Evolutionary conservation across 2,888 invertebrate genomes (phyloP).

Genomic region (Lepidochitona cinerea): DNA sequence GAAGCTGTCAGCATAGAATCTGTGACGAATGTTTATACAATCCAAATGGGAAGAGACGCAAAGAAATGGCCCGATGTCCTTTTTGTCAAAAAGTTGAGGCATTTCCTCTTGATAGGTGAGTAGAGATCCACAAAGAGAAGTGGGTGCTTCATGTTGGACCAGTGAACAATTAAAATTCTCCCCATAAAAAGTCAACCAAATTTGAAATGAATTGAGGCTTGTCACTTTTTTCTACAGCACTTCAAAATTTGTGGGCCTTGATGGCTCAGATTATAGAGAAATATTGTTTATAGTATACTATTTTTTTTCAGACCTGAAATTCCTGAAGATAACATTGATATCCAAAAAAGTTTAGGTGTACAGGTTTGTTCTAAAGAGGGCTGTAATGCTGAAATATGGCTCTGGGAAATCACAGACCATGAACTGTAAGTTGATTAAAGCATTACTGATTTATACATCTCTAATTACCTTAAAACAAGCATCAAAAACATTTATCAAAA

Average conservation of each 20-base stretch:
- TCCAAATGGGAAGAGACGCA: slow-evolving; percentile 27
- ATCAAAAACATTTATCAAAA: too few species aligned
- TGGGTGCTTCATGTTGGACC: too few species aligned
- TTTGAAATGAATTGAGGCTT: too few species aligned
- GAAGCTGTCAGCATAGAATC: slow-evolving; percentile 55
- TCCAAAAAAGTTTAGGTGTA: slow-evolving; percentile 52
- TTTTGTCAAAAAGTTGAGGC: slow-evolving; percentile 40
- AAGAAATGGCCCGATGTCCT: slow-evolving; percentile 51
- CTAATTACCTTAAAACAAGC: not conserved
- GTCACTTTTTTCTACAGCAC: not conserved
- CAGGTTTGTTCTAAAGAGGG: slow-evolving; percentile 44
- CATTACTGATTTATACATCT: not conserved
- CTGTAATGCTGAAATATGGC: slow-evolving; percentile 51
- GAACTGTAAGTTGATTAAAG: slow-evolving; percentile 32
- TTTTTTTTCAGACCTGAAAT: slow-evolving; percentile 48
- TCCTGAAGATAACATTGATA: slow-evolving; percentile 50
- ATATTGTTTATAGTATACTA: too few species aligned
- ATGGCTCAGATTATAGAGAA: too few species aligned
- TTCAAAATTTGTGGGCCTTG: too few species aligned
- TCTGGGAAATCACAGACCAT: slow-evolving; percentile 58
- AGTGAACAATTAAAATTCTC: too few species aligned
- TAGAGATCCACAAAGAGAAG: too few species aligned
- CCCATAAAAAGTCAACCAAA: too few species aligned
- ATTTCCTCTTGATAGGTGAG: slow-evolving; percentile 48
- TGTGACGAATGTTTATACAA: slow-evolving; percentile 56